phyloP scores from a whole-genome alignment of 2,888 invertebrate species.

The Harpalus rubripes region DNA sequence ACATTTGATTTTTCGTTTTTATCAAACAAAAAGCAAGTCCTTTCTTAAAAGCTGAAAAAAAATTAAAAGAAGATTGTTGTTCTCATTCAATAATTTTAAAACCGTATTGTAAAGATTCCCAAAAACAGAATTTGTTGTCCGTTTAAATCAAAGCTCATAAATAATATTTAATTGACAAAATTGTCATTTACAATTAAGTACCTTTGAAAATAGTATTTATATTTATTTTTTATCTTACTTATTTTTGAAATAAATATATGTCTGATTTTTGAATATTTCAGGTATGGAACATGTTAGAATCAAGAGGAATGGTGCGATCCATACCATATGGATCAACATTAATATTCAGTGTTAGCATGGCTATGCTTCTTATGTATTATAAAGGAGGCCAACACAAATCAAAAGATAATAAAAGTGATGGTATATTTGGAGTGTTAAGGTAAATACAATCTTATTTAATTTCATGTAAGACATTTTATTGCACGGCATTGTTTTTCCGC shows the following conservation, averaged over 20 bases:
- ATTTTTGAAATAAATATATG: not conserved
- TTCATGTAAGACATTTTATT: slow-evolving; percentile 12
- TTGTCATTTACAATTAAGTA: too few species aligned
- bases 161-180: too few species aligned
- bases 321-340: slow-evolving; percentile 83
- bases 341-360: slow-evolving; percentile 83
- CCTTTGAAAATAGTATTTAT: too few species aligned
- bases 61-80: too few species aligned
- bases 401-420: slow-evolving; percentile 77
- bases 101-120: too few species aligned
- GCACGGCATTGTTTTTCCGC: not conserved
- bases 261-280: not conserved
- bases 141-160: too few species aligned
- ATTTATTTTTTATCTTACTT: too few species aligned
- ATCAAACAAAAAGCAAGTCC: too few species aligned
- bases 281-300: slow-evolving; percentile 84
- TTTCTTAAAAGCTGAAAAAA: too few species aligned
- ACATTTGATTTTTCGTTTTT: too few species aligned
- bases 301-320: slow-evolving; percentile 81
- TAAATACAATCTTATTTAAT: slow-evolving; percentile 70
- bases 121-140: too few species aligned
- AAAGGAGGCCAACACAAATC: slow-evolving; percentile 79
- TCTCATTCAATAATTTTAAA: too few species aligned
- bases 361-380: slow-evolving; percentile 81
- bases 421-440: slow-evolving; percentile 83